phyloP scores from a whole-genome alignment of 2,888 invertebrate species.

The Mantis religiosa region DNA sequence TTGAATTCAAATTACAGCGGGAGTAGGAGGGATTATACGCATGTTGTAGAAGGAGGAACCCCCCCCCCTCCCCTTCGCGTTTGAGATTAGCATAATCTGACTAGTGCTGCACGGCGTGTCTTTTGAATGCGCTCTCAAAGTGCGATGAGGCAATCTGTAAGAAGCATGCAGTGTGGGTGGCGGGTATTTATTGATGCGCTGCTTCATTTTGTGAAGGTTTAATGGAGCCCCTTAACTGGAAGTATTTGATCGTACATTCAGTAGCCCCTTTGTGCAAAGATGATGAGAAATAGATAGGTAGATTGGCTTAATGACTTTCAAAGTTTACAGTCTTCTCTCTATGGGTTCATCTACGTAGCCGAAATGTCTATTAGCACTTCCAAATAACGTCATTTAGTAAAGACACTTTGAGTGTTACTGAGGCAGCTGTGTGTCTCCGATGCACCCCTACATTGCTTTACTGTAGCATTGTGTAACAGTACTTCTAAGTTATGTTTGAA shows the following conservation, averaged over 20 bases:
- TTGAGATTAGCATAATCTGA: background rate
- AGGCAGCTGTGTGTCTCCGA: no score
- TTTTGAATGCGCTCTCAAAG: background rate
- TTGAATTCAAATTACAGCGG: slow-evolving; percentile 2
- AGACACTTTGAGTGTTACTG: no score
- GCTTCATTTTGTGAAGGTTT: background rate
- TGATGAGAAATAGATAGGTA: background rate
- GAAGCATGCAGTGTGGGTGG: background rate
- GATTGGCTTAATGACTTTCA: background rate
- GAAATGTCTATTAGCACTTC: no score
- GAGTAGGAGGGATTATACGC: background rate
- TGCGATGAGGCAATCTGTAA: background rate
- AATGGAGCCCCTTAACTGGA: background rate
- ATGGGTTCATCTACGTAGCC: no score
- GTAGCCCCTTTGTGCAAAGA: background rate
- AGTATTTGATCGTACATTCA: background rate
- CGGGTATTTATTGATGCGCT: background rate
- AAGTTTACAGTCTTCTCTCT: no score
- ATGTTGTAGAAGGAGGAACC: background rate
- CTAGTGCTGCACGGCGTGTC: background rate
- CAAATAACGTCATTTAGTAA: no score
- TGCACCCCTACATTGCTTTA: no score
- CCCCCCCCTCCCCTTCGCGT: no score
- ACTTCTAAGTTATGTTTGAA: no score
- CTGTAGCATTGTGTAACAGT: no score